These are phyloP conservation scores for Orthonevra nobilis DNA, from an alignment of 2,888 invertebrate genomes.

Conservation along the genomic window DNA sequence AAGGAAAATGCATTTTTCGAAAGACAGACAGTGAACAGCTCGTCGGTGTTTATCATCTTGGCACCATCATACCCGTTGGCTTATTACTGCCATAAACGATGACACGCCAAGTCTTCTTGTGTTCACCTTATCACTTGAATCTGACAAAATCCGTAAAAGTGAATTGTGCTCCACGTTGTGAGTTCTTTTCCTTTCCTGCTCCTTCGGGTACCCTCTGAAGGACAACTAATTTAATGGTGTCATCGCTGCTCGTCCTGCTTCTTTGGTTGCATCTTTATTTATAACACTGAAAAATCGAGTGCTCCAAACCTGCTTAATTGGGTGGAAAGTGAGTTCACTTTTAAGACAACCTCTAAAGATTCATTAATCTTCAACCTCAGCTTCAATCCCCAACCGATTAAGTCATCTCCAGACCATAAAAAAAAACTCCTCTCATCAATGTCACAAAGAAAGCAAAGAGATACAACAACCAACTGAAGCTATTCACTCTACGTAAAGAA, in stretches of 20 bases:
- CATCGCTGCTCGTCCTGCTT: not conserved
- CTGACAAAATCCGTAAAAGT: slow-evolving; percentile 11
- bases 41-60: slow-evolving; percentile 18
- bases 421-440: slow-evolving; percentile 35
- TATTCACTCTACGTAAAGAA: slow-evolving; percentile 30
- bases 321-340: no score
- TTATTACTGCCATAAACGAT: slow-evolving; percentile 25
- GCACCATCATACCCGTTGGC: slow-evolving; percentile 6
- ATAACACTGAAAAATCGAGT: not conserved
- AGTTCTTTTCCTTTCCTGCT: not conserved
- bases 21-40: slow-evolving; percentile 15
- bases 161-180: not conserved
- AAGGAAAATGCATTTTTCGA: slow-evolving; percentile 9
- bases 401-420: slow-evolving; percentile 7
- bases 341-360: no score
- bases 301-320: no score
- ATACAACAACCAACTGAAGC: slow-evolving; percentile 21
- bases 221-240: not conserved
- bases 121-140: slow-evolving; percentile 27
- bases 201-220: not conserved
- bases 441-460: not conserved
- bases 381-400: slow-evolving; percentile 23
- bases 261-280: not conserved
- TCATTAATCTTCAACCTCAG: not conserved
- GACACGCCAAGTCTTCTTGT: slow-evolving; percentile 31